Evolutionary conservation across 2,888 invertebrate genomes (phyloP).

Genomic region (Meiosimyza decipiens): DNA sequence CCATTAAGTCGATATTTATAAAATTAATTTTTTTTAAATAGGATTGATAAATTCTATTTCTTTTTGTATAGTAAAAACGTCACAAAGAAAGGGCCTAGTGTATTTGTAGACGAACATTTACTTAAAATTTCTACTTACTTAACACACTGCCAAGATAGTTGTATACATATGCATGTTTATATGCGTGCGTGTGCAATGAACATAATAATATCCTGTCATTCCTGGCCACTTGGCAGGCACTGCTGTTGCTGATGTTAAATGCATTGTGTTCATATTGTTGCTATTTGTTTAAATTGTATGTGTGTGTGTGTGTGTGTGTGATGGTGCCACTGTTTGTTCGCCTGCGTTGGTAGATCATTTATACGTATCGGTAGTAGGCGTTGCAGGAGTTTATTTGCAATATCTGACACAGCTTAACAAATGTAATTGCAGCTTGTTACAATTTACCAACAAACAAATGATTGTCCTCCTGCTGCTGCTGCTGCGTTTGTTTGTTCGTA

Average conservation of each 20-base stretch:
- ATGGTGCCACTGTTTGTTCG: neutral
- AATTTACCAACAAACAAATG: slow-evolving; percentile 42
- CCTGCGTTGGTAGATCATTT: too few relatives aligned
- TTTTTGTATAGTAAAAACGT: too few relatives aligned
- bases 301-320: neutral
- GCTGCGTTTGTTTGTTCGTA: slow-evolving; percentile 10
- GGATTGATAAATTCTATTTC: too few relatives aligned
- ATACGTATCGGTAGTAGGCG: too few relatives aligned
- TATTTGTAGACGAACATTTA: too few relatives aligned
- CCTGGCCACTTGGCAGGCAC: slow-evolving; percentile 21
- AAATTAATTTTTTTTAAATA: too few relatives aligned
- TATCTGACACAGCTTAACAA: slow-evolving; percentile 53
- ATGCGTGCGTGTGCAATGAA: slow-evolving; percentile 5
- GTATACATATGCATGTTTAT: neutral
- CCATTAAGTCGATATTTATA: too few relatives aligned
- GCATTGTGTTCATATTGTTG: slow-evolving; percentile 24
- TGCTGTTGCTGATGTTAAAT: slow-evolving; percentile 18
- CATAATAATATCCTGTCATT: slow-evolving; percentile 30
- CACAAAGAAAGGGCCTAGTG: too few relatives aligned
- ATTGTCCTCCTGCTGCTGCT: slow-evolving; percentile 18
- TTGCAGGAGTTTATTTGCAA: neutral
- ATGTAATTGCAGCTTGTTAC: slow-evolving; percentile 60
- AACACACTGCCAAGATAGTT: too few relatives aligned
- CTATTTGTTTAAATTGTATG: neutral
- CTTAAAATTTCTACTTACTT: too few relatives aligned